Conservation (phyloP, 2,888 invertebrate species). For the Lepidocyrtinus sp. region DNA sequence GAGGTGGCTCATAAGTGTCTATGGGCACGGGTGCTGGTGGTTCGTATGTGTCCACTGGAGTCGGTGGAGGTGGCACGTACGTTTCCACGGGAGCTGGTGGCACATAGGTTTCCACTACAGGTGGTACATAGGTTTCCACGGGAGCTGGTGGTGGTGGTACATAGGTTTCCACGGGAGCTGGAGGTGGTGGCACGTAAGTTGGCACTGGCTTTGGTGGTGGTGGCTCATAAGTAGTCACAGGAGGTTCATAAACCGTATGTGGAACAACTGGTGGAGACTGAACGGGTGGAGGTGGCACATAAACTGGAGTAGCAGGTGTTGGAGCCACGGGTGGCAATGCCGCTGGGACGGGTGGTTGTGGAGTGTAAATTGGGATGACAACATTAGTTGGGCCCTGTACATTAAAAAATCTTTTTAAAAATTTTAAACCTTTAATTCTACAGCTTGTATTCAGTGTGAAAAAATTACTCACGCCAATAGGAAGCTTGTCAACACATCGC, state of each 20-base stretch:
- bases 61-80: conserved; percentile 19
- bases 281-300: conserved; percentile 33
- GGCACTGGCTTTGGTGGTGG: conserved; percentile 22
- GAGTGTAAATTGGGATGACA: conserved; percentile 37
- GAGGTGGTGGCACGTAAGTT: conserved; percentile 18
- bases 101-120: conserved; percentile 7
- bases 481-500: conserved; percentile 63
- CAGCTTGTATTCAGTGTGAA: background rate
- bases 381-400: conserved; percentile 33
- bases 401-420: background rate
- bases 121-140: too few relatives aligned
- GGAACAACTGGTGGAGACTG: background rate
- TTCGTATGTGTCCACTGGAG: background rate
- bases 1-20: conserved; percentile 24
- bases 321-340: conserved; percentile 9
- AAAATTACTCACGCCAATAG: conserved; percentile 3
- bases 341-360: conserved; percentile 17
- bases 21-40: conserved; percentile 24
- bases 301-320: conserved; percentile 22
- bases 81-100: conserved; percentile 26
- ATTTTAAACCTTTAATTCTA: too few relatives aligned
- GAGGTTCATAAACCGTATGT: conserved; percentile 8
- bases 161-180: conserved; percentile 9
- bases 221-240: conserved; percentile 12
- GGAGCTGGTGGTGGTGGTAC: conserved; percentile 12